These are phyloP conservation scores for Oscheius myriophilus DNA, from an alignment of 2,888 invertebrate species.

Conservation along the genomic window DNA sequence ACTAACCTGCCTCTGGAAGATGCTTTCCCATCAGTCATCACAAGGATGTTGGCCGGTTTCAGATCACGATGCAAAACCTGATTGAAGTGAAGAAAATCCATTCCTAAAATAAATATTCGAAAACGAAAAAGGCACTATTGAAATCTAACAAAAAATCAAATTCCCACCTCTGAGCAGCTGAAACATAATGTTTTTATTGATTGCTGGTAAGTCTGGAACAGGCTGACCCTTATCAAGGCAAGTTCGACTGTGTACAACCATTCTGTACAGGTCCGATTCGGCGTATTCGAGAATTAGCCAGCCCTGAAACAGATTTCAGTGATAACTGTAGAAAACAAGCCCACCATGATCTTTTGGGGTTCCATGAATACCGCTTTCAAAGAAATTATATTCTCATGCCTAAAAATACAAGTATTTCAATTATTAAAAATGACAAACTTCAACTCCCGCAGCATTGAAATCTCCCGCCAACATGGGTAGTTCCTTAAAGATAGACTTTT, in stretches of 20 bases:
- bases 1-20: slow-evolving; percentile 82
- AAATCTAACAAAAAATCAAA: too few relatives aligned
- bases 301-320: slow-evolving; percentile 8
- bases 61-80: slow-evolving; percentile 92
- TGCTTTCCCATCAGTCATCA: slow-evolving; percentile 94
- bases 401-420: too few relatives aligned
- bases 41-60: slow-evolving; percentile 93
- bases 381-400: slow-evolving; percentile 97
- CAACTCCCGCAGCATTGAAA: too few relatives aligned
- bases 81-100: slow-evolving; percentile 97
- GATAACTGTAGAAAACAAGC: not conserved
- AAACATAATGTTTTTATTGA: slow-evolving; percentile 93
- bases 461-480: too few relatives aligned
- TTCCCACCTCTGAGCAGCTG: slow-evolving; percentile 92
- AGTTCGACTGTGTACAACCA: slow-evolving; percentile 92
- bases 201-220: slow-evolving; percentile 77
- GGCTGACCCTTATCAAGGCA: slow-evolving; percentile 84
- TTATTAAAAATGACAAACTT: too few relatives aligned
- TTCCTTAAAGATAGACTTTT: too few relatives aligned
- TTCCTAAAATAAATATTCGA: slow-evolving; percentile 72
- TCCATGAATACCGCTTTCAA: slow-evolving; percentile 90
- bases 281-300: slow-evolving; percentile 78
- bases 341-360: slow-evolving; percentile 47
- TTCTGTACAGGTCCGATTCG: slow-evolving; percentile 99
- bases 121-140: too few relatives aligned